Percentiles rank a stretch among this genome's conserved stretches.
Conservation (phyloP, 2,797 vertebrate species). For the Myripristis jacobus region DNA sequence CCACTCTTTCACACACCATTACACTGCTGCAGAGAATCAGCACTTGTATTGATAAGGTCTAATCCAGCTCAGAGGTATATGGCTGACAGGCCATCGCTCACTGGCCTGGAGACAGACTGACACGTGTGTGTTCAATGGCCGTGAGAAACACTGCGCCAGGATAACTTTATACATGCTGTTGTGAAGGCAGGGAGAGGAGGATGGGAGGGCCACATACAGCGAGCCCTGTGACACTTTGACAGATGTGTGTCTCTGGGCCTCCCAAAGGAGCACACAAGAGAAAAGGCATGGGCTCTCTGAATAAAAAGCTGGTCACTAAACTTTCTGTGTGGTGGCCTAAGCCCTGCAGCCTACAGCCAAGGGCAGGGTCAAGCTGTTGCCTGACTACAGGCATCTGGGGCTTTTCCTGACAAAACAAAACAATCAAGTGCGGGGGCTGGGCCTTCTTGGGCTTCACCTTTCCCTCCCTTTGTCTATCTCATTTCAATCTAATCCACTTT, state of each 20-base stretch:
- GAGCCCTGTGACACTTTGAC: conserved; percentile 78
- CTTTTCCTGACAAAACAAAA: conserved; percentile 69
- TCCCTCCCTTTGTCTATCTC: conserved; percentile 31
- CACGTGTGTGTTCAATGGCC: conserved; percentile 73
- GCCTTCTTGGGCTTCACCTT: conserved; percentile 49
- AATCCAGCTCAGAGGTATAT: conserved; percentile 29
- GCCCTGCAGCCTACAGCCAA: conserved; percentile 57
- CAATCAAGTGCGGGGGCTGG: conserved; percentile 68
- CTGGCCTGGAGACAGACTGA: conserved; percentile 56
- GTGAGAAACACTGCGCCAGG: conserved; percentile 71
- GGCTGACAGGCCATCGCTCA: conserved; percentile 40
- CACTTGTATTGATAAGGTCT: conserved; percentile 46
- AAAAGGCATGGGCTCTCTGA: conserved; percentile 54
- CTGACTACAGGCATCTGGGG: conserved; percentile 73
- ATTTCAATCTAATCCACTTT: conserved; percentile 24
- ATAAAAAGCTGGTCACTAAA: conserved; percentile 65
- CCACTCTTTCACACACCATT: not conserved
- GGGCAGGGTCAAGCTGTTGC: conserved; percentile 72
- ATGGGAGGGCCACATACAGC: conserved; percentile 48
- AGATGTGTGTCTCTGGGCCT: conserved; percentile 76
- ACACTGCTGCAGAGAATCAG: conserved; percentile 6
- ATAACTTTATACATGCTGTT: conserved; percentile 59
- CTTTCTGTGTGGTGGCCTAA: conserved; percentile 62
- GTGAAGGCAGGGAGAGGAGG: conserved; percentile 44
- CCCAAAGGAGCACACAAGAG: conserved; percentile 48